Evolutionary conservation across 2,888 invertebrate genomes (phyloP).

Genomic region (Cremastinae sp.): DNA sequence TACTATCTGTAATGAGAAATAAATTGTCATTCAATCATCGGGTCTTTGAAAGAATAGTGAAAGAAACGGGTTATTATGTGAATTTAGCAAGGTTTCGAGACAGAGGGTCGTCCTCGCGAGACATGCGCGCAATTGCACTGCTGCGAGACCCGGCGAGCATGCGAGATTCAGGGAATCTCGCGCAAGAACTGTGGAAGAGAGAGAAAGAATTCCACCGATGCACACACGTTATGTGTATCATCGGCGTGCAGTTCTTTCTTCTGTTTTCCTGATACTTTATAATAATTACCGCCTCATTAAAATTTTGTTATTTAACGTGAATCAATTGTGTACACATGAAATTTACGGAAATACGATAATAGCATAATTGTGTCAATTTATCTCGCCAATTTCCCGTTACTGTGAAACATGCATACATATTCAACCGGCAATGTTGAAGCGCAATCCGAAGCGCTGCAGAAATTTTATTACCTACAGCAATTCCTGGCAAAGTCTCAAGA

Average conservation of each 20-base stretch:
- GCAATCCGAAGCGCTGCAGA: too few relatives aligned
- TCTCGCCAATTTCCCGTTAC: too few relatives aligned
- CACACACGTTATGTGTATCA: constrained; percentile 65
- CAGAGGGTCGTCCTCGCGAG: constrained; percentile 45
- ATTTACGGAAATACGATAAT: constrained; percentile 5
- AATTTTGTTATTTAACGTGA: constrained; percentile 79
- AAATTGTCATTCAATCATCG: background rate
- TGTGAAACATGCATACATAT: too few relatives aligned
- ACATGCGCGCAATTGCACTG: constrained; percentile 73
- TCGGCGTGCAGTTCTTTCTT: constrained; percentile 68
- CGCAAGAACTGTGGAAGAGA: constrained; percentile 25
- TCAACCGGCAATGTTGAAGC: too few relatives aligned
- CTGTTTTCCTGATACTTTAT: constrained; percentile 79
- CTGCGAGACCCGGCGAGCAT: constrained; percentile 77
- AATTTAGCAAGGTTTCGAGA: constrained; percentile 39
- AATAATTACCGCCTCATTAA: constrained; percentile 80
- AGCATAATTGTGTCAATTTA: too few relatives aligned
- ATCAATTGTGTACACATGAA: constrained; percentile 69
- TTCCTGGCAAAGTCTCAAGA: background rate
- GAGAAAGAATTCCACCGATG: constrained; percentile 43
- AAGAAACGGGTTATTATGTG: too few relatives aligned
- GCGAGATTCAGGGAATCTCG: constrained; percentile 62
- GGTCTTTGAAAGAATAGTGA: too few relatives aligned
- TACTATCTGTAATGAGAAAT: constrained; percentile 79
- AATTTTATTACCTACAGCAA: constrained; percentile 8